Conservation (phyloP, 2,888 invertebrate genomes). For the Bugula neritina region DNA sequence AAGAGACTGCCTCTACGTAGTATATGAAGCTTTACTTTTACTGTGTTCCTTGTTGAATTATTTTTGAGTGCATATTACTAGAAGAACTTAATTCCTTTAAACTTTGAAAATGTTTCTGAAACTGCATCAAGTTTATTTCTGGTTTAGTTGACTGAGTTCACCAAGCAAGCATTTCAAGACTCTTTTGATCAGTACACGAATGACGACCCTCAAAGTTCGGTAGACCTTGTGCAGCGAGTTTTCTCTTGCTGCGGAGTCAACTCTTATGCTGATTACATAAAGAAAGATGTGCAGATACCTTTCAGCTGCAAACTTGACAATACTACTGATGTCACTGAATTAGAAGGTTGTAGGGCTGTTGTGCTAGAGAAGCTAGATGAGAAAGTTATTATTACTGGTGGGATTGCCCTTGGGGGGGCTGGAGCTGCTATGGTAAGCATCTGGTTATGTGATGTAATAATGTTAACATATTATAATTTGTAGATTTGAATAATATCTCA, state of each 20-base stretch:
- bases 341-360: constrained; percentile 34
- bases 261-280: neutral
- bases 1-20: too few species aligned
- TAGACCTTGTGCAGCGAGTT: constrained; percentile 6
- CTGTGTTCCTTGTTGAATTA: too few species aligned
- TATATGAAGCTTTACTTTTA: too few species aligned
- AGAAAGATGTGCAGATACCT: neutral
- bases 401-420: constrained; percentile 63
- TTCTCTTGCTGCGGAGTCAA: constrained; percentile 16
- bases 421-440: constrained; percentile 62
- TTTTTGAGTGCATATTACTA: too few species aligned
- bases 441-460: neutral
- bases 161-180: neutral
- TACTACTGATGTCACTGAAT: too few species aligned
- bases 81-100: too few species aligned
- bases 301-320: too few species aligned
- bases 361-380: constrained; percentile 46
- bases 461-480: too few species aligned
- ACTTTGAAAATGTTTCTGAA: too few species aligned
- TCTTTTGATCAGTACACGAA: neutral
- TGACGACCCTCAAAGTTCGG: neutral
- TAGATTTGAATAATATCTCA: too few species aligned
- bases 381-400: constrained; percentile 63
- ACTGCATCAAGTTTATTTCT: too few species aligned
- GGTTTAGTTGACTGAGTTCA: neutral